These are phyloP conservation scores for Parnassius mnemosyne DNA, from an alignment of 2,888 invertebrate species.

Conservation along the genomic window DNA sequence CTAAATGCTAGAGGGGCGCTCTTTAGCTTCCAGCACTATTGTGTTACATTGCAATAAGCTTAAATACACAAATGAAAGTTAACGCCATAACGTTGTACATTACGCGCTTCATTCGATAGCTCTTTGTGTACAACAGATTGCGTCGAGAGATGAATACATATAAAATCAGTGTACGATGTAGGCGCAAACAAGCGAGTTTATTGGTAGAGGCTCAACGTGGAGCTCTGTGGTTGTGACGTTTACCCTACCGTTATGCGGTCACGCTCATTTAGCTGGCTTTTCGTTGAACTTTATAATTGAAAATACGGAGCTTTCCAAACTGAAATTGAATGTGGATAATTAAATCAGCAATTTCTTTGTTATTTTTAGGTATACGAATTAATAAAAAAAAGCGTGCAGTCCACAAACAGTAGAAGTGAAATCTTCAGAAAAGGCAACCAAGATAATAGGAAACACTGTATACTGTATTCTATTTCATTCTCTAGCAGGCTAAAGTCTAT, in stretches of 20 bases:
- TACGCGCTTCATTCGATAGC: constrained; percentile 27
- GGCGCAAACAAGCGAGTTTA: background rate
- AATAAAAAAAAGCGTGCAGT: too few species aligned
- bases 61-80: constrained; percentile 23
- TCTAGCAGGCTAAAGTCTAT: too few species aligned
- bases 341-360: too few species aligned
- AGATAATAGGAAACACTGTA: too few species aligned
- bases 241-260: constrained; percentile 48
- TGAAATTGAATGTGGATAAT: too few species aligned
- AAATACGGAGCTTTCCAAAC: background rate
- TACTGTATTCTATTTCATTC: too few species aligned
- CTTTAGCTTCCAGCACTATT: constrained; percentile 10
- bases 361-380: too few species aligned
- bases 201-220: background rate
- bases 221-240: constrained; percentile 24
- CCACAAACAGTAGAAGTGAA: too few species aligned
- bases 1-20: constrained; percentile 37
- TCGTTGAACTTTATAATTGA: constrained; percentile 43
- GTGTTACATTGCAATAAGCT: constrained; percentile 12
- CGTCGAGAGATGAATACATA: constrained; percentile 11
- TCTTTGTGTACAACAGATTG: constrained; percentile 4
- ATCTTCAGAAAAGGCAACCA: too few species aligned
- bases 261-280: constrained; percentile 43
- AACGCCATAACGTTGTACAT: constrained; percentile 29
- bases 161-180: background rate